Evolutionary conservation across 2,888 invertebrate genomes (phyloP).

Genomic region (Aquatica leii): DNA sequence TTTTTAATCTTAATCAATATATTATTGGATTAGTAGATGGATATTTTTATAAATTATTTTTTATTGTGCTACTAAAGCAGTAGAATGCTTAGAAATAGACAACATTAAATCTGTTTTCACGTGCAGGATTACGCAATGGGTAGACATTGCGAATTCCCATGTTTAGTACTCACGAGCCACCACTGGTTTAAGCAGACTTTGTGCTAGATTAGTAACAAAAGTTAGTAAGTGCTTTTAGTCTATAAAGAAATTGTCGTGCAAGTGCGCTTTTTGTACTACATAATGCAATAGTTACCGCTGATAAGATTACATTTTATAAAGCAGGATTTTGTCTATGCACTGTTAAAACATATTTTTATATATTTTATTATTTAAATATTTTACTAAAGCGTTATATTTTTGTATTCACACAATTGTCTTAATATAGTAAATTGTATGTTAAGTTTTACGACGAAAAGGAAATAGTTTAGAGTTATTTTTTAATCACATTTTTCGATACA

Average conservation of each 20-base stretch:
- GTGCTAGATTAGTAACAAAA: slow-evolving; percentile 4
- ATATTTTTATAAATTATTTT: too few relatives aligned
- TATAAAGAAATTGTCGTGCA: slow-evolving; percentile 4
- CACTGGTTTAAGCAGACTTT: neutral
- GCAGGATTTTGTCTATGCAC: slow-evolving; percentile 1
- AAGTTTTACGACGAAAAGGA: too few relatives aligned
- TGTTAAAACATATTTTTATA: slow-evolving; percentile 9
- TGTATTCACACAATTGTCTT: slow-evolving; percentile 4
- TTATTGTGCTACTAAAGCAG: too few relatives aligned
- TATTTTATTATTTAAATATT: slow-evolving; percentile 10
- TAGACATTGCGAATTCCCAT: too few relatives aligned
- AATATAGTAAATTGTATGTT: neutral
- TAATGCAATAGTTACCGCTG: neutral
- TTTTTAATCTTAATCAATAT: too few relatives aligned
- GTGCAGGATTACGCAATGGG: too few relatives aligned
- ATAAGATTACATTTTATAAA: too few relatives aligned
- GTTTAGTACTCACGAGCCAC: too few relatives aligned
- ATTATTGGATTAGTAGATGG: too few relatives aligned
- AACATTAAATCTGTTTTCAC: too few relatives aligned
- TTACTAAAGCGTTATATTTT: slow-evolving; percentile 13
- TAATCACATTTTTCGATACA: neutral
- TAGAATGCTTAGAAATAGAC: too few relatives aligned
- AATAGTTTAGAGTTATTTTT: too few relatives aligned
- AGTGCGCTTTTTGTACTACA: slow-evolving; percentile 9
- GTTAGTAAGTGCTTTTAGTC: slow-evolving; percentile 10